Base-by-base conservation (phyloP, 2,888 invertebrate species). In the Pycnomerus fuliginosus region DNA sequence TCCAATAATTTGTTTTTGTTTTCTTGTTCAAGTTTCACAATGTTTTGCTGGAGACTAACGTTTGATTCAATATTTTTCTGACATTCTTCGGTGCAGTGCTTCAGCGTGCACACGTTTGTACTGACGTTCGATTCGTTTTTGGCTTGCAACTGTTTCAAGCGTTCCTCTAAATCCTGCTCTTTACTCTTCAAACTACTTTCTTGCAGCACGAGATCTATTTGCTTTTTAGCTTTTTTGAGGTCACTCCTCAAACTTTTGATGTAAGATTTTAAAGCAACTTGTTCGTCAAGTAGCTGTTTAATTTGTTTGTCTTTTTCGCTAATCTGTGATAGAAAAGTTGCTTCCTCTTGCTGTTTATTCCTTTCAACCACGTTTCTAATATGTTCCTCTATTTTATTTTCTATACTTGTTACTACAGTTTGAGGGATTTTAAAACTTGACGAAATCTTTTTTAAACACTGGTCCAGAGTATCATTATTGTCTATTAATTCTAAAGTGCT, bases 1-100 rank as follows among this genome's bases (percentile, higher is more conserved):
- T 53, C 45, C n/a, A 29, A 13, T 11, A 39, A 31, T 35, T 55
- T 55, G 7, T 20, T 34, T n/a, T 27, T 12, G 29, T 56, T 55
- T 12, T 48, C 45, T 1, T 39, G 34, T 12, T 49, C 27, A 15
- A 60, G 38, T 10, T 25, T 34, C 11, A 35, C 31, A 11, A 54
- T 51, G 47, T 56, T 47, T n/a, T 32, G 22, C 3, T 36, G 44
- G 7, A 52, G 27, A 15, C 51, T 31, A 25, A 44, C 39, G 5
- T 38, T 36, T 1, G 30, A 16, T 3, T 17, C 20, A 1, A 29
- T 1, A 12, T 20, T 30, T 8, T 15, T 39, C 16, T 35, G 24
- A 27, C 48, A 48, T 0, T 25, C 16, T 7, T 35, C 35, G 3
- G 32, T 32, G 15, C 46, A 47, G 23, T 44, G 44, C 17, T 35